Conservation (phyloP, 1,140 invertebrate genomes). For the Hylaeus anthracinus region DNA sequence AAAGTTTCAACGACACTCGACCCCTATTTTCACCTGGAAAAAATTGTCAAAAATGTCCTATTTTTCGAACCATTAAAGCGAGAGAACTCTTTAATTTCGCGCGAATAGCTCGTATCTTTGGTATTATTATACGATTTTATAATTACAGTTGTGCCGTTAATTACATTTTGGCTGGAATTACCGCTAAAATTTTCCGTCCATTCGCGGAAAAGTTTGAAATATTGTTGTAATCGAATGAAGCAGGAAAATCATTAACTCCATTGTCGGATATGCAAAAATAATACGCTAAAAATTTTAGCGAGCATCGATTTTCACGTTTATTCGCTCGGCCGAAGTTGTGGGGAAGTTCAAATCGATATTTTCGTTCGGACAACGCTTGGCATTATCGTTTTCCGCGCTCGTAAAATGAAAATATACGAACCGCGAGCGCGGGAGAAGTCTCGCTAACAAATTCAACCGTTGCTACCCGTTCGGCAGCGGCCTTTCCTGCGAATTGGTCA, state of each 20-base stretch:
- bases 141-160: neutral
- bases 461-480: too few species aligned
- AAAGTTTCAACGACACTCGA: too few species aligned
- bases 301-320: neutral
- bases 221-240: neutral
- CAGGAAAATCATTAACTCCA: neutral
- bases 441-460: neutral
- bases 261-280: constrained; percentile 8
- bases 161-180: neutral
- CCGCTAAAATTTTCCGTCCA: neutral
- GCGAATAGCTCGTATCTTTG: neutral
- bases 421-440: neutral
- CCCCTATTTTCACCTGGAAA: too few species aligned
- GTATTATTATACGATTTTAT: neutral
- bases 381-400: neutral
- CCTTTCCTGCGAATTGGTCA: too few species aligned
- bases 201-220: neutral
- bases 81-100: neutral
- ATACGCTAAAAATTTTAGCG: neutral
- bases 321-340: neutral
- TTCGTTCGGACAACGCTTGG: neutral
- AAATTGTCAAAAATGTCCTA: too few species aligned
- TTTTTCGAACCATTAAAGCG: too few species aligned
- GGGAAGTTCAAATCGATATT: constrained; percentile 1
- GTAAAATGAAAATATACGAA: neutral